Base-by-base conservation (phyloP, 2,797 vertebrate species). In the Diceros bicornis region DNA sequence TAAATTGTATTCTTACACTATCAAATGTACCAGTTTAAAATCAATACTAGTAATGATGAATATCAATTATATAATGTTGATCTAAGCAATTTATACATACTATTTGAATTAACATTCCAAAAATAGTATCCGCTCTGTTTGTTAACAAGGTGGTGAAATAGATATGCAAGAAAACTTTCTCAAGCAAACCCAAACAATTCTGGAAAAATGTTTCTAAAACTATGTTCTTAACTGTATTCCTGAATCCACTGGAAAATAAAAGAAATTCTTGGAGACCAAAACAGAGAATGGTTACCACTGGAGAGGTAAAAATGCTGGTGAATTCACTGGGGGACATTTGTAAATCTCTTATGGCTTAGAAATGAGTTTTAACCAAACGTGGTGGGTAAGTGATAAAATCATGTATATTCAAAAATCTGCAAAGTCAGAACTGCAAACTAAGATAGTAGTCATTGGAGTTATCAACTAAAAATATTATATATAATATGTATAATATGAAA, bases 21-120 rank as follows among this genome's bases (percentile, higher is more conserved):
- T 68, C 21, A 8, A 86, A 78, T 68, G 12, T 1, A 64, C 7
- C 90, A 29, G 13, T 74, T 92, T 78, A 89, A 97, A 97, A 86
- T 78, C 9, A 74, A n/a, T 87, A 27, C 16, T 14, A 41, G 18
- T 62, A 71, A 37, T 81, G 61, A 57, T 16, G 17, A 14, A 6
- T 72, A 25, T 32, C 29, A 89, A 10, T 52, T 91, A 74, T 0
- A 71, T 68, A 72, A 84, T 62, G 52, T 34, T 69, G 14, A 44
- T 41, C 8, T n/a, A 81, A 92, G 5, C 1, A 87, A 83, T 62
- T 82, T 34, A 81, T n/a, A 29, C 2, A 52, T 10, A 44, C 11
- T 1, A 25, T 84, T 74, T 90, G 29, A 90, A 75, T 21, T 79
- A 79, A 66, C 7, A 75, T 10, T 50, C 18, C 6, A 59, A 85